Percentiles rank a stretch among this genome's conserved stretches.
Conservation (phyloP, 2,797 vertebrate genomes). For the Sebastiscus tertius region DNA sequence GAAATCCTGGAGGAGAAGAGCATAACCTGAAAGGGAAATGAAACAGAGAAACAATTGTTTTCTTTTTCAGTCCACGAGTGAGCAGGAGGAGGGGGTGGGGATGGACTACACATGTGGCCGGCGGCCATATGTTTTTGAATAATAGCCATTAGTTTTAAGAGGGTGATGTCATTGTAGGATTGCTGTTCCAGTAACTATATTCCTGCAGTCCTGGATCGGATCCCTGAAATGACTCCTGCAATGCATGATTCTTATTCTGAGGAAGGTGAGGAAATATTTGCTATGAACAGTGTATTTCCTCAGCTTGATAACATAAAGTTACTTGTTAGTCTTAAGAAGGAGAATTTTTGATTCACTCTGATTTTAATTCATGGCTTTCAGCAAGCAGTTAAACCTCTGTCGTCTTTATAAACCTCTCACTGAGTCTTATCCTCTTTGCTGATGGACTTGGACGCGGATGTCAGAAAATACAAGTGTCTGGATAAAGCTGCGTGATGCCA, state of each 20-base stretch:
- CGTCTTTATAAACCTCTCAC: slow-evolving; percentile 31
- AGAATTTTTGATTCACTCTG: slow-evolving; percentile 27
- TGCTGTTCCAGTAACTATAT: slow-evolving; percentile 78
- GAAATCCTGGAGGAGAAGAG: slow-evolving; percentile 7
- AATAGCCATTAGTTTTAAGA: slow-evolving; percentile 79
- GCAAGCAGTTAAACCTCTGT: slow-evolving; percentile 45
- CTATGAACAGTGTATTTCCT: slow-evolving; percentile 23
- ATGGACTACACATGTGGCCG: slow-evolving; percentile 60
- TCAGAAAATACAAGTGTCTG: not conserved
- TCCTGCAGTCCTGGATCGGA: slow-evolving; percentile 60
- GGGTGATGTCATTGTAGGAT: slow-evolving; percentile 75
- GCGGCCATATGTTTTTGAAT: slow-evolving; percentile 75
- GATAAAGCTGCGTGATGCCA: slow-evolving; percentile 29
- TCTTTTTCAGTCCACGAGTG: slow-evolving; percentile 41
- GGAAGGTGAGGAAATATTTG: slow-evolving; percentile 47
- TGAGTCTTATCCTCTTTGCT: slow-evolving; percentile 26
- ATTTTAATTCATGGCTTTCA: slow-evolving; percentile 52
- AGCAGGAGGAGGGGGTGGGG: slow-evolving; percentile 11
- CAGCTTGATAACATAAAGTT: not conserved
- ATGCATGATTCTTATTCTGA: slow-evolving; percentile 20
- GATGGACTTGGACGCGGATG: slow-evolving; percentile 17
- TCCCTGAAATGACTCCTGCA: slow-evolving; percentile 61
- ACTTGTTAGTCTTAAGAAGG: not conserved
- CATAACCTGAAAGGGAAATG: slow-evolving; percentile 40
- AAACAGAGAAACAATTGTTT: slow-evolving; percentile 70